Evolutionary conservation across 2,888 invertebrate species (phyloP).

Genomic region (Phalangium opilio): DNA sequence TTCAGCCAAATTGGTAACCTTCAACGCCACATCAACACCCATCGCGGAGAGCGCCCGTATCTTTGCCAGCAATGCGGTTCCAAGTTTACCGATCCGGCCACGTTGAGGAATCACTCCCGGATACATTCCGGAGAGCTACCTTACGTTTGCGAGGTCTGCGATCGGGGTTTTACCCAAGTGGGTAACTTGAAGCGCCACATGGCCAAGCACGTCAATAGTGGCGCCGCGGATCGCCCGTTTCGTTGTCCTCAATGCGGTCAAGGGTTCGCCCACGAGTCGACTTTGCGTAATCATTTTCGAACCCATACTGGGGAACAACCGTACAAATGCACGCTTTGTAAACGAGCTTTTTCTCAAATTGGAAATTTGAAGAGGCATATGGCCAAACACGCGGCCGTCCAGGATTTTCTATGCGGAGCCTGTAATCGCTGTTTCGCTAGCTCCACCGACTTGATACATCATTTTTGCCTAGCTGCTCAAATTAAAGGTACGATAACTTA

Average conservation of each 20-base stretch:
- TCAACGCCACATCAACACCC: constrained; percentile 11
- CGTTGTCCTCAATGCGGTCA: constrained; percentile 9
- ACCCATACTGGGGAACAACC: constrained; percentile 14
- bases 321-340: constrained; percentile 10
- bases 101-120: constrained; percentile 10
- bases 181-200: constrained; percentile 15
- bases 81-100: constrained; percentile 14
- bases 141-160: constrained; percentile 9
- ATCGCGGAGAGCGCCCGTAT: constrained; percentile 11
- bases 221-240: background rate
- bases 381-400: constrained; percentile 6
- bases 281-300: constrained; percentile 8
- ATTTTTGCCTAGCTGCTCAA: background rate
- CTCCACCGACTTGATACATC: background rate
- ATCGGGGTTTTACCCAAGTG: constrained; percentile 9
- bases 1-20: constrained; percentile 14
- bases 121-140: constrained; percentile 14
- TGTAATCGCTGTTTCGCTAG: background rate
- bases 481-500: too few relatives aligned
- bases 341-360: constrained; percentile 10
- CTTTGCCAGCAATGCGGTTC: constrained; percentile 7
- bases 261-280: constrained; percentile 8
- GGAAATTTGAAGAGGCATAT: constrained; percentile 13
- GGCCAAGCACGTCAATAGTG: constrained; percentile 6
- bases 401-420: background rate